Percentiles rank a stretch among this genome's conserved stretches.
phyloP scores from a whole-genome alignment of 2,797 vertebrate genomes.

The Sternotherus odoratus region DNA sequence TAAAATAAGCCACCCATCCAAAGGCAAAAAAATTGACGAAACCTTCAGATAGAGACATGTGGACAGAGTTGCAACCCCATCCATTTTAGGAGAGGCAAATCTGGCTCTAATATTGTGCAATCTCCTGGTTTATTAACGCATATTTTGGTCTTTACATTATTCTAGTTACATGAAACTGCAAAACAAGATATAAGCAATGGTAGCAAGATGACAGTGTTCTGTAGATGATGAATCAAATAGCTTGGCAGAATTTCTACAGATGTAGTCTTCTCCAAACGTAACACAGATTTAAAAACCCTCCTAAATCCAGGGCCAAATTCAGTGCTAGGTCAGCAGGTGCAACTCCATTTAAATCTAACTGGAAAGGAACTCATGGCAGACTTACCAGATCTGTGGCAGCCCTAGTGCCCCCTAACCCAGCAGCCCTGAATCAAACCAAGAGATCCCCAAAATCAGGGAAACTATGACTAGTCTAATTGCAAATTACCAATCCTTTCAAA shows the following conservation, averaged over 20 bases:
- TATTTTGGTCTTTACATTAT: background rate
- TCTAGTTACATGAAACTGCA: conserved; percentile 3
- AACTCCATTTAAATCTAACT: background rate
- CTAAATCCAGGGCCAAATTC: conserved; percentile 22
- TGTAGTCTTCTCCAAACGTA: background rate
- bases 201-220: background rate
- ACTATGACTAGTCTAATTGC: background rate
- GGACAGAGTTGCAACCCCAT: background rate
- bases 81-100: background rate
- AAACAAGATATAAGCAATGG: background rate
- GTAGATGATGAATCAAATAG: background rate
- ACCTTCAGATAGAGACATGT: background rate
- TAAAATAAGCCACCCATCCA: conserved; percentile 17
- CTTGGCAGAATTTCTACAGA: background rate
- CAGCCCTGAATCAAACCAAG: background rate
- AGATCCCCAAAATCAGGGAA: background rate
- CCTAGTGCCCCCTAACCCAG: background rate
- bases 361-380: background rate
- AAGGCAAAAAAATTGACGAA: background rate
- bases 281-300: background rate
- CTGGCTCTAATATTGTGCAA: background rate
- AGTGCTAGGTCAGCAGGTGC: background rate
- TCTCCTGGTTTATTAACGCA: background rate
- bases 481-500: background rate
- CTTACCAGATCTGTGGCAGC: background rate